Conservation (phyloP, 2,888 invertebrate genomes). For the Plebejus anna region DNA sequence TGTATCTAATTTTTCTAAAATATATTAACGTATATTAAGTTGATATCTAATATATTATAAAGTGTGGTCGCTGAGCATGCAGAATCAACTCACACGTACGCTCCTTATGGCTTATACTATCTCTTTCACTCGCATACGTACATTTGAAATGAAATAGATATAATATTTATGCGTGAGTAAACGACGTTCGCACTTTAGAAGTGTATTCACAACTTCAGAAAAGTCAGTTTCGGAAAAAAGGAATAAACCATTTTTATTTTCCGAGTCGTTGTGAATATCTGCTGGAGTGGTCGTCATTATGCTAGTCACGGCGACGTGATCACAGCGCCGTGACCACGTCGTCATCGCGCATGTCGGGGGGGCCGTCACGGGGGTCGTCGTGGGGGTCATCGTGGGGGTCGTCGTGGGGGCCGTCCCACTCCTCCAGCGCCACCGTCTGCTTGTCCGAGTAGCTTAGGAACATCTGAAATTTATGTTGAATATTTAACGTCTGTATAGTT, state of each 20-base stretch:
- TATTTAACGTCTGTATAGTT: neutral
- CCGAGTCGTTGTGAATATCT: too few relatives aligned
- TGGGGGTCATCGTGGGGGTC: constrained; percentile 31
- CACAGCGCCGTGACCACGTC: constrained; percentile 57
- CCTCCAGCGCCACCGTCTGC: constrained; percentile 43
- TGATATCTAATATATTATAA: too few relatives aligned
- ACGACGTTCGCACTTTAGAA: too few relatives aligned
- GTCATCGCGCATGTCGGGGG: constrained; percentile 41
- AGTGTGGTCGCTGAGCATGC: too few relatives aligned
- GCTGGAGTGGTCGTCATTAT: neutral
- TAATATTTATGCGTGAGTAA: too few relatives aligned
- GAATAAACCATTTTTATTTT: too few relatives aligned
- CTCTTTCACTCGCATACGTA: too few relatives aligned
- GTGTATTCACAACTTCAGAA: too few relatives aligned
- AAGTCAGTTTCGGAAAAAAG: too few relatives aligned
- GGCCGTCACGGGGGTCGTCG: constrained; percentile 29
- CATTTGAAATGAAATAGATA: too few relatives aligned
- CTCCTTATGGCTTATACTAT: too few relatives aligned
- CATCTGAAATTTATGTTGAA: constrained; percentile 51
- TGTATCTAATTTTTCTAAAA: neutral
- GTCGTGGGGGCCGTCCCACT: constrained; percentile 37
- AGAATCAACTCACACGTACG: too few relatives aligned
- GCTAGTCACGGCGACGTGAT: constrained; percentile 20
- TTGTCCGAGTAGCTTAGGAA: constrained; percentile 60
- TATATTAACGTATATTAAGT: neutral